Base-by-base conservation (phyloP, 92 coral and sea anemone species). In the Epizoanthus fatuus region DNA sequence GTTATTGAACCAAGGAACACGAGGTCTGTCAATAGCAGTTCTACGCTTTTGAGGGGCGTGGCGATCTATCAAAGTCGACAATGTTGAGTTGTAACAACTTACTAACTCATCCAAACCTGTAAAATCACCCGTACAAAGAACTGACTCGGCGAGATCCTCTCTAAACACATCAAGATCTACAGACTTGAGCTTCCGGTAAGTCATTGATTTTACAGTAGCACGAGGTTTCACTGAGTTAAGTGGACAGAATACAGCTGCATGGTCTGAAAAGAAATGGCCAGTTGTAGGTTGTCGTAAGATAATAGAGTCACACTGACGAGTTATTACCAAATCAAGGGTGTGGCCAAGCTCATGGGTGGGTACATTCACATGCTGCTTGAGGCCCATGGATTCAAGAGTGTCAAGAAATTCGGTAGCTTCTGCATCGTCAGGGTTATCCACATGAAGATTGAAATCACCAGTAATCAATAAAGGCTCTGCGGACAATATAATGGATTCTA, bases 191-290 rank as follows among this genome's bases (percentile, higher is more conserved):
- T 86, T 86, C 69, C 88, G 64, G 83, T 90, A 79, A 81, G 85
- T 51, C 56, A 86, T 62, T 40, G 65, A 65, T 69, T 90, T 86
- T 57, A 72, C 69, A 59, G 88, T 59, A 13, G 80, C 68, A 63
- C 84, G 74, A 69, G 91, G 94, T 81, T 90, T 87, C 17, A 69
- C 80, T 52, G 88, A 81, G 40, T 81, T 86, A 38, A 90, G 74
- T 32, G 80, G 62, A 73, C 85, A 86, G 49, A 52, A 29, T 19
- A 90, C 85, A 25, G 54, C 88, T 54, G 81, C 57, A 75, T 90
- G 91, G 74, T 90, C 94, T 39, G 91, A 90, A n/a, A 90, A 56
- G 80, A 72, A 81, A 57, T 76, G 88, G 45, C 86, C 94, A 62
- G 52, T 63, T 64, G 17, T 58, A 16, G 83, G 90, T 22, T 35